These are phyloP conservation scores for Anabacerthia variegaticeps DNA, from an alignment of 2,797 vertebrate species.

Conservation along the genomic window DNA sequence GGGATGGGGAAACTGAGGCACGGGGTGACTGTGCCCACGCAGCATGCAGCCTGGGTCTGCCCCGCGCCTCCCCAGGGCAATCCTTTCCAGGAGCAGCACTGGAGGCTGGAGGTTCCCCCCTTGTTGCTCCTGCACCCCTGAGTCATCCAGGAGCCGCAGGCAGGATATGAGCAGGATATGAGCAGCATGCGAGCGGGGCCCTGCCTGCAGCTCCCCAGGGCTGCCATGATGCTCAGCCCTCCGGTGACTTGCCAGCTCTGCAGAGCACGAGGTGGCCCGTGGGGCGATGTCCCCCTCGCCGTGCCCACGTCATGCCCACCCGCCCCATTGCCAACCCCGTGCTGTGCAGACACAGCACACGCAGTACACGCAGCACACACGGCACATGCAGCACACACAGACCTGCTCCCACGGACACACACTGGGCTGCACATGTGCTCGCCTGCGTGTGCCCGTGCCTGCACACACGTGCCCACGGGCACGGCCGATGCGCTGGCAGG, in stretches of 20 bases:
- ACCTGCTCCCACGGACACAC: not conserved
- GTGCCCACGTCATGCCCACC: fast-evolving
- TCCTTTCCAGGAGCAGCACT: not conserved
- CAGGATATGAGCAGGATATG: fast-evolving
- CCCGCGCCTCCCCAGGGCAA: fast-evolving
- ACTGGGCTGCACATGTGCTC: not conserved
- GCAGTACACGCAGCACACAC: not conserved
- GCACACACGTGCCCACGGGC: fast-evolving
- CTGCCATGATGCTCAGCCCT: fast-evolving
- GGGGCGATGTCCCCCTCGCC: not conserved
- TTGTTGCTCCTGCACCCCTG: not conserved
- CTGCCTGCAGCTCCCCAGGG: not conserved
- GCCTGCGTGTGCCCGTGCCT: not conserved
- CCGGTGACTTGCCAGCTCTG: not conserved
- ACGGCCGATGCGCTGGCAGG: fast-evolving
- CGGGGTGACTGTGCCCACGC: not conserved
- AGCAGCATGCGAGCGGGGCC: not conserved
- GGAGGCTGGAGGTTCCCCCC: too few relatives aligned
- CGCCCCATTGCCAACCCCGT: fast-evolving
- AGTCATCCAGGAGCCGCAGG: not conserved
- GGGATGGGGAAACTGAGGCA: constrained; percentile 23
- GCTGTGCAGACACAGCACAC: fast-evolving
- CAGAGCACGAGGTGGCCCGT: fast-evolving
- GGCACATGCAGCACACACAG: fast-evolving
- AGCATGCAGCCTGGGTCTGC: not conserved